Conservation (phyloP, 2,797 vertebrate genomes). For the Corythornis leucogaster region DNA sequence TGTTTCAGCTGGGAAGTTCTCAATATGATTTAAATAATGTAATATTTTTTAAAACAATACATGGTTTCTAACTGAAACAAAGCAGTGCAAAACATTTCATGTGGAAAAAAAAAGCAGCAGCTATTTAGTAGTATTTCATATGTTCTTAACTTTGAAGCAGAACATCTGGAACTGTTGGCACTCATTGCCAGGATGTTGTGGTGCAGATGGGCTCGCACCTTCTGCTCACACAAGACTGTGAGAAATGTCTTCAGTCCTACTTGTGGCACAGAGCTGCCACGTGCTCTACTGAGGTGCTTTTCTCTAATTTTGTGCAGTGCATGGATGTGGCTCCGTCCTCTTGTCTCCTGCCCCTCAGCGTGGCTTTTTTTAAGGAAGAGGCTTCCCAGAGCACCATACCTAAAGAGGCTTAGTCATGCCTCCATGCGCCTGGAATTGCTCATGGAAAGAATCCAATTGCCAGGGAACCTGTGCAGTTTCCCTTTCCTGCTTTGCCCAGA, state of each 20-base stretch:
- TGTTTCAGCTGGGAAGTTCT: neutral
- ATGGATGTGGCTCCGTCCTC: neutral
- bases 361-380: neutral
- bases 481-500: neutral
- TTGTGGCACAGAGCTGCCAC: neutral
- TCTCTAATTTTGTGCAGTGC: neutral
- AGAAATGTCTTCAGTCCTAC: neutral
- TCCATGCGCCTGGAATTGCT: neutral
- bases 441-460: neutral
- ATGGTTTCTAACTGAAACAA: constrained; percentile 1
- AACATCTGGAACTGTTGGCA: neutral
- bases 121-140: neutral
- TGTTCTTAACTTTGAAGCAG: neutral
- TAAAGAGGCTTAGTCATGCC: neutral
- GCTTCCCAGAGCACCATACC: neutral
- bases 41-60: neutral
- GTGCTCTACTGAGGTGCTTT: neutral
- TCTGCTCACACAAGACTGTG: neutral
- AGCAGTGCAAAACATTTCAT: neutral
- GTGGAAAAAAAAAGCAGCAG: neutral
- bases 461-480: neutral
- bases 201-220: neutral
- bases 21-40: neutral
- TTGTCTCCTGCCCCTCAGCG: neutral
- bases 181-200: neutral